Percentiles rank a stretch among this genome's conserved stretches.
phyloP scores from a whole-genome alignment of 1,140 invertebrate genomes.

The Bicyclus anynana region DNA sequence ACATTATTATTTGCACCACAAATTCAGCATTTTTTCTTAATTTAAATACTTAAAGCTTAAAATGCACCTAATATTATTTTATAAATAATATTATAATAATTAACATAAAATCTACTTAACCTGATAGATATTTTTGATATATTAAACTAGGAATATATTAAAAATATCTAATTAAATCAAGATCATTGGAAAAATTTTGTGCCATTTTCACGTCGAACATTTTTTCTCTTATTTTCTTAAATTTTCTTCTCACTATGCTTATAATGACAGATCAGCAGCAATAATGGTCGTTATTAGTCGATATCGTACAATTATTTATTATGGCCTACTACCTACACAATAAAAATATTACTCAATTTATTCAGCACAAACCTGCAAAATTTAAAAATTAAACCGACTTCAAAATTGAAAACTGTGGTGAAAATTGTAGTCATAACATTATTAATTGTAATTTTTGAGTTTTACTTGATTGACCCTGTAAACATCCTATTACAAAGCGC shows the following conservation, averaged over 20 bases:
- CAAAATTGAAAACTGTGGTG: neutral
- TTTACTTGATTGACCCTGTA: too few species aligned
- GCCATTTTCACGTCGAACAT: neutral
- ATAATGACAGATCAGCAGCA: neutral
- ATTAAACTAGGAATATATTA: conserved; percentile 21
- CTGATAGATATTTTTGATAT: conserved; percentile 22
- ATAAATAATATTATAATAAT: conserved; percentile 12
- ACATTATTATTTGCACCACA: conserved; percentile 29
- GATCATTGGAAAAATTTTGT: conserved; percentile 40
- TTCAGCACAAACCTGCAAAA: neutral
- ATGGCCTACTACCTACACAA: neutral
- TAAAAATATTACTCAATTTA: neutral
- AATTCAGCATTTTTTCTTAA: conserved; percentile 36
- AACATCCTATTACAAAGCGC: too few species aligned
- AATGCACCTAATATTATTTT: conserved; percentile 7
- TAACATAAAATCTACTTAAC: conserved; percentile 5
- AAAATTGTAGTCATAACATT: neutral
- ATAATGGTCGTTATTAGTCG: neutral
- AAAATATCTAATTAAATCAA: conserved; percentile 29
- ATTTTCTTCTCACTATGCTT: conserved; percentile 2
- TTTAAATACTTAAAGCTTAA: conserved; percentile 21
- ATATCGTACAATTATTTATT: neutral
- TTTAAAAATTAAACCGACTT: neutral
- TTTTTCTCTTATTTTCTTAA: neutral
- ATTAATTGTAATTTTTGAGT: too few species aligned